These are phyloP conservation scores for Serranus cabrilla DNA, from an alignment of 2,797 vertebrate species.

Conservation along the genomic window DNA sequence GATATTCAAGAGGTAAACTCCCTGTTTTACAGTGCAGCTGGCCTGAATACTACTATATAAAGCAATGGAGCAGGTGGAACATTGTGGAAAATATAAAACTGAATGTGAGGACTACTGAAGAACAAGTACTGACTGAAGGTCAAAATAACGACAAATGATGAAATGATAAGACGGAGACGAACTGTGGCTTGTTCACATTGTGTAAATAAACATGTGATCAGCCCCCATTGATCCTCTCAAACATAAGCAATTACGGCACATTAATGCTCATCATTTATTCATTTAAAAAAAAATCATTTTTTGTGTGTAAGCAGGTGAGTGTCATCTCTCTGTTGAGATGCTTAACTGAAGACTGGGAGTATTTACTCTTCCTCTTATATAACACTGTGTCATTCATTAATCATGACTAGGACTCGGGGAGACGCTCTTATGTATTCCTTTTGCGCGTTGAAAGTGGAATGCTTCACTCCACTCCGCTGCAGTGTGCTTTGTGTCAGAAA, in stretches of 20 bases:
- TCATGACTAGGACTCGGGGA: conserved; percentile 1
- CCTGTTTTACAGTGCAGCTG: background rate
- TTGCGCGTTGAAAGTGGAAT: conserved; percentile 22
- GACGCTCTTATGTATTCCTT: conserved; percentile 38
- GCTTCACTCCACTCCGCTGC: conserved; percentile 24
- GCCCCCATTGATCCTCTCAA: background rate
- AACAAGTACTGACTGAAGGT: conserved; percentile 1
- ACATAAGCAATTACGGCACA: background rate
- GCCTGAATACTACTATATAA: background rate
- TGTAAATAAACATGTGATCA: conserved; percentile 24
- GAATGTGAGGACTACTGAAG: conserved; percentile 8
- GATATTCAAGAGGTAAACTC: too few relatives aligned
- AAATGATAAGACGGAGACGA: background rate
- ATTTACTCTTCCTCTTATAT: conserved; percentile 31
- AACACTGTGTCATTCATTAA: conserved; percentile 42
- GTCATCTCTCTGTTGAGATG: conserved; percentile 10
- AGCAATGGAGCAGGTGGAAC: background rate
- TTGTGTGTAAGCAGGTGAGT: conserved; percentile 5
- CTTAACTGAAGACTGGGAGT: conserved; percentile 13
- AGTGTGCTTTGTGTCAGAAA: conserved; percentile 33
- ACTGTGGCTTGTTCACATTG: conserved; percentile 11
- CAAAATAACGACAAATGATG: background rate
- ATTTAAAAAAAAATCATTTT: background rate
- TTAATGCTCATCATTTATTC: conserved; percentile 20
- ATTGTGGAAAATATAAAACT: background rate